phyloP scores from a whole-genome alignment of 2,888 invertebrate species.

The Strigamia maritima region DNA sequence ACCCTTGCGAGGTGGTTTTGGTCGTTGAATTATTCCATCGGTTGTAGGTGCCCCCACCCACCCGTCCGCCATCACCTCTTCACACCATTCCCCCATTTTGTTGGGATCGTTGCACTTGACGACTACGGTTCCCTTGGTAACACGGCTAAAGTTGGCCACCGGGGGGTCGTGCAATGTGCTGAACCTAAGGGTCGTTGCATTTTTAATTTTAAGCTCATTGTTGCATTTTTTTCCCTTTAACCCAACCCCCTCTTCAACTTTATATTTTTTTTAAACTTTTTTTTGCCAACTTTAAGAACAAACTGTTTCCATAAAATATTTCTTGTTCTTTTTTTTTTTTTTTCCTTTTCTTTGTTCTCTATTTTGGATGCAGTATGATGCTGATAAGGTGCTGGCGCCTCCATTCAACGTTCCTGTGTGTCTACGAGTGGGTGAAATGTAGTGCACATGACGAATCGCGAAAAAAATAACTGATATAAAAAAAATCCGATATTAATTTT shows the following conservation, averaged over 20 bases:
- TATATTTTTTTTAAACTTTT: background rate
- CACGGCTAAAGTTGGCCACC: constrained; percentile 32
- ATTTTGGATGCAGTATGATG: constrained; percentile 20
- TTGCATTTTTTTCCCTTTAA: background rate
- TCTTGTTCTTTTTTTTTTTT: background rate
- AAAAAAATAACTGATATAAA: constrained; percentile 11
- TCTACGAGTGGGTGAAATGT: background rate
- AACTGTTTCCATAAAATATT: constrained; percentile 31
- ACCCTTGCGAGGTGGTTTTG: constrained; percentile 25
- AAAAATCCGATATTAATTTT: background rate
- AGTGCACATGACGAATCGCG: constrained; percentile 21
- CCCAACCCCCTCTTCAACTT: background rate
- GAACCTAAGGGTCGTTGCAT: constrained; percentile 20
- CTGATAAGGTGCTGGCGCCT: constrained; percentile 28
- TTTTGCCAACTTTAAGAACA: constrained; percentile 3
- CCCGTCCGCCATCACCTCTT: constrained; percentile 29
- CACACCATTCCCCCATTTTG: constrained; percentile 31
- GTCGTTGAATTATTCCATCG: constrained; percentile 34
- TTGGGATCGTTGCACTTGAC: constrained; percentile 34
- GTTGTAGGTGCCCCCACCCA: constrained; percentile 9
- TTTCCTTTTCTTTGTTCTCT: background rate
- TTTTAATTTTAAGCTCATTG: constrained; percentile 25
- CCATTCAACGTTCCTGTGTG: constrained; percentile 8
- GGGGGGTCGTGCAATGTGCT: constrained; percentile 24
- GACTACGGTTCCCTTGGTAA: constrained; percentile 31